A percentile compares a stretch with the other conserved stretches of the same genome.
Evolutionary conservation across 1,140 invertebrate species (phyloP).

Genomic region (Macrobrachium nipponense): DNA sequence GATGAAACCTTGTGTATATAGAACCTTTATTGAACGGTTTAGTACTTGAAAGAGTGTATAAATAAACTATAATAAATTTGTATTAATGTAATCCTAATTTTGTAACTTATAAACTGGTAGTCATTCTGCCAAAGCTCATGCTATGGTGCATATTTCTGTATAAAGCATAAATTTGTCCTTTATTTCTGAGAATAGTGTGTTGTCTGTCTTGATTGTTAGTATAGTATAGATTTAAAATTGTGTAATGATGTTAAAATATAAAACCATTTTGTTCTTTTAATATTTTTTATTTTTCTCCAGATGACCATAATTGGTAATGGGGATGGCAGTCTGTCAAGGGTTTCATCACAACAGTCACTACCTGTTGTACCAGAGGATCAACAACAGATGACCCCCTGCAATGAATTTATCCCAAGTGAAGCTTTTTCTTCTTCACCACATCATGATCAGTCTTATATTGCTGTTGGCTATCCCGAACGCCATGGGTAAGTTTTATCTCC

Average conservation of each 20-base stretch:
- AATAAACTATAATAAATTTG: too few relatives aligned
- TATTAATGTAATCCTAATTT: too few relatives aligned
- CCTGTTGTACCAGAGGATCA: constrained; percentile 39
- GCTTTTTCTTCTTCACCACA: constrained; percentile 43
- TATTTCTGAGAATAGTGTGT: too few relatives aligned
- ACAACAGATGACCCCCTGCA: constrained; percentile 1
- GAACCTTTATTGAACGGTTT: too few relatives aligned
- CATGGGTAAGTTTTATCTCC: background rate
- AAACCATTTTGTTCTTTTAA: background rate
- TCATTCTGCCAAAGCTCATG: too few relatives aligned
- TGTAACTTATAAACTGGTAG: too few relatives aligned
- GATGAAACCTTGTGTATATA: too few relatives aligned
- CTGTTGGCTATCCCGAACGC: background rate
- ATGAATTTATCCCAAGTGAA: constrained; percentile 15
- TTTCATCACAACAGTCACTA: constrained; percentile 44
- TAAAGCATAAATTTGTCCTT: too few relatives aligned
- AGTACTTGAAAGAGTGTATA: too few relatives aligned
- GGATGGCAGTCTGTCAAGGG: constrained; percentile 39
- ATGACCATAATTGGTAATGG: constrained; percentile 49
- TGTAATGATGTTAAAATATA: background rate
- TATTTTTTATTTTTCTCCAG: background rate
- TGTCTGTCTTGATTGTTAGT: too few relatives aligned
- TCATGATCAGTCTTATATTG: constrained; percentile 26
- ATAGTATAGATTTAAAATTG: too few relatives aligned
- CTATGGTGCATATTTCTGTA: too few relatives aligned